Percentiles rank a stretch among this genome's conserved stretches.
phyloP scores from a whole-genome alignment of 2,113 vertebrate species.

The Acanthisitta chloris region DNA sequence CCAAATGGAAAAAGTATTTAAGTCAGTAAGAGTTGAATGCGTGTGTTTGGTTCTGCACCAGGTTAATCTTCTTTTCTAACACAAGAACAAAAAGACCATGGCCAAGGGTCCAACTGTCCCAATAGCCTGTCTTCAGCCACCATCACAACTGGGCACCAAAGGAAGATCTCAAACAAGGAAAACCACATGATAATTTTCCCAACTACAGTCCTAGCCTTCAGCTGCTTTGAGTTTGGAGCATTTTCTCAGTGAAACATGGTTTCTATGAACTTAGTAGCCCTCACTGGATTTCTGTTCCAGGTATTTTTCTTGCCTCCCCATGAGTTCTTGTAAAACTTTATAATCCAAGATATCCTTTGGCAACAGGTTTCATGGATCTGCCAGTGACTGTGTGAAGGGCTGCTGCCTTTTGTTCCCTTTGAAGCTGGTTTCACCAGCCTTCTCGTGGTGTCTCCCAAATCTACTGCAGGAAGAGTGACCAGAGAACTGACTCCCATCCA shows the following conservation, averaged over 20 bases:
- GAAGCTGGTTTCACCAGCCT: not conserved
- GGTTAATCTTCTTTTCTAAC: not conserved
- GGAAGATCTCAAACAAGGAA: not conserved
- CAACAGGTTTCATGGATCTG: not conserved
- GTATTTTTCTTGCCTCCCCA: not conserved
- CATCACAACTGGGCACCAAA: not conserved
- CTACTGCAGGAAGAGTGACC: not conserved
- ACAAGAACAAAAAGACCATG: not conserved
- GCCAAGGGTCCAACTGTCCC: not conserved
- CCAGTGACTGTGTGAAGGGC: not conserved
- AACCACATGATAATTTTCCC: not conserved
- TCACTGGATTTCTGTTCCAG: not conserved
- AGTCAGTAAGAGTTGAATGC: not conserved
- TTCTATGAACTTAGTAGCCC: not conserved
- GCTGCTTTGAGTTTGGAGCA: not conserved
- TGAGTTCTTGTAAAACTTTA: conserved; percentile 21
- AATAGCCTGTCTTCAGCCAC: not conserved
- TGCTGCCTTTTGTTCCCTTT: not conserved
- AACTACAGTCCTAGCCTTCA: not conserved
- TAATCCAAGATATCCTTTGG: not conserved
- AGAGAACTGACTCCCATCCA: not conserved
- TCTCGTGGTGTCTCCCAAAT: not conserved
- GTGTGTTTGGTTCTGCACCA: not conserved
- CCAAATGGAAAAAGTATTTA: not conserved
- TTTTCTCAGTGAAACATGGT: not conserved